phyloP scores from a whole-genome alignment of 2,888 invertebrate genomes.

The Agrochola circellaris region DNA sequence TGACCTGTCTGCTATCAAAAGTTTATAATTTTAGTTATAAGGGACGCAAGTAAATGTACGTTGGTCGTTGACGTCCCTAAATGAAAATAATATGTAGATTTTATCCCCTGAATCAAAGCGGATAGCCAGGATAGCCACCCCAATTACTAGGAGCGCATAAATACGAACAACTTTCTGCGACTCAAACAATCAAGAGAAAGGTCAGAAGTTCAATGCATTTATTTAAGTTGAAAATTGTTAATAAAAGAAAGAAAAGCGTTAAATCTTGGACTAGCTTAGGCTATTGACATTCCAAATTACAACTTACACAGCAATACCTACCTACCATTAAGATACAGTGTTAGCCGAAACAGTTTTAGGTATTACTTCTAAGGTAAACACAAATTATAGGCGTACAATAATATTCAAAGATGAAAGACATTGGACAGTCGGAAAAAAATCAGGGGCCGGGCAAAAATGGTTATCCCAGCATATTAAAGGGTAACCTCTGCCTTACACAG shows the following conservation, averaged over 20 bases:
- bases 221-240: background rate
- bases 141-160: slow-evolving; percentile 63
- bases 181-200: background rate
- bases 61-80: slow-evolving; percentile 1
- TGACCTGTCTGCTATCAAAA: background rate
- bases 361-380: background rate
- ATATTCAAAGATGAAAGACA: background rate
- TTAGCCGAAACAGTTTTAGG: background rate
- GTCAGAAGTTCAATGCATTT: slow-evolving; percentile 22
- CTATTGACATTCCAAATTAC: background rate
- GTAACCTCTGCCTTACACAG: background rate
- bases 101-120: slow-evolving; percentile 39
- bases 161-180: slow-evolving; percentile 41
- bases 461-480: background rate
- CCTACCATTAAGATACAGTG: no score
- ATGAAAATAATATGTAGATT: slow-evolving; percentile 28
- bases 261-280: background rate
- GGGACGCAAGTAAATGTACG: background rate
- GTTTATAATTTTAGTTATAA: background rate
- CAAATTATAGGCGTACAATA: background rate
- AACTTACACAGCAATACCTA: background rate
- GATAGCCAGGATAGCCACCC: slow-evolving; percentile 41
- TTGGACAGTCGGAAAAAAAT: background rate
- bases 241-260: background rate
- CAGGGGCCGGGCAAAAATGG: background rate